phyloP scores from a whole-genome alignment of 1,140 invertebrate species.

The Rhyacophila brunnea region DNA sequence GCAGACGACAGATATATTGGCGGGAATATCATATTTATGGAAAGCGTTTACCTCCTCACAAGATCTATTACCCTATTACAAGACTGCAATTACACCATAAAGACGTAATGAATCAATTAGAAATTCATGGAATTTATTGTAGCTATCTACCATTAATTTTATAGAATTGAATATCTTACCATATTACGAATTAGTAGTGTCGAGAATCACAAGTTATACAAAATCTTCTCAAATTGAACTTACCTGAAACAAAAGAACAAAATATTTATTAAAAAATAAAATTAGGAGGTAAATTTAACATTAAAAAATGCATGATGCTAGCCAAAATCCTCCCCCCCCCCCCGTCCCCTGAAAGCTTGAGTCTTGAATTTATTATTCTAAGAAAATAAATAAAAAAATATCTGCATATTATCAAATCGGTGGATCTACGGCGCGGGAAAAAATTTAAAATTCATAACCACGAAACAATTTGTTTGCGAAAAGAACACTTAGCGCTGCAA shows the following conservation, averaged over 20 bases:
- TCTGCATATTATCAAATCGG: not conserved
- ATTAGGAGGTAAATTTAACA: no score
- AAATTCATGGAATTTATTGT: no score
- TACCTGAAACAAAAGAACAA: conserved; percentile 1
- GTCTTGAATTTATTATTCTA: not conserved
- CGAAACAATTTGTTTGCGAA: conserved; percentile 30
- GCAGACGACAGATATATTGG: not conserved
- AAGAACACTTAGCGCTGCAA: conserved; percentile 16
- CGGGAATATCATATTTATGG: not conserved
- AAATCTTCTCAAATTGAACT: not conserved
- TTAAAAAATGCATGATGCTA: no score
- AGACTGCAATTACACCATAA: no score
- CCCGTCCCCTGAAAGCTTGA: no score
- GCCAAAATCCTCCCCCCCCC: no score
- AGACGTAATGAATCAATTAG: no score
- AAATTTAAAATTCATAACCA: conserved; percentile 21
- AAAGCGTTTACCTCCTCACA: not conserved
- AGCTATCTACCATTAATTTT: no score
- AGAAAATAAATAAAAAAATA: not conserved
- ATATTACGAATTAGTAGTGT: not conserved
- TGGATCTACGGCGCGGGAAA: not conserved
- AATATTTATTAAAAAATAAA: not conserved
- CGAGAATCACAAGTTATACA: not conserved
- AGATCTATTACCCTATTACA: not conserved
- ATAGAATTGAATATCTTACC: no score